Evolutionary conservation across 2,888 invertebrate species (phyloP), one percentile per base, ranked within the genome.

Genomic region (Yponomeuta malinellus): DNA sequence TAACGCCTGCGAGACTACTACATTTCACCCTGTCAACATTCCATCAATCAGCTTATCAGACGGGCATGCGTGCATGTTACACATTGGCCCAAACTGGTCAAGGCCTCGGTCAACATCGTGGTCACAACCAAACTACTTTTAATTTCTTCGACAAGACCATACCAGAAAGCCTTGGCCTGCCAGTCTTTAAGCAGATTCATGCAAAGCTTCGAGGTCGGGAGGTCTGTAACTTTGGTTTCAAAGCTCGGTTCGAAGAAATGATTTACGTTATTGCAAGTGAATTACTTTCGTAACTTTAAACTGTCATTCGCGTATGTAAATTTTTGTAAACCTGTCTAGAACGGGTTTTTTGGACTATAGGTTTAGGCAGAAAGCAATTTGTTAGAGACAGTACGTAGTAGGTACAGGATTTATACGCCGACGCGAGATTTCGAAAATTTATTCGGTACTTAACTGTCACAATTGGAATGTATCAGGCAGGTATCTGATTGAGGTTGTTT

Each of bases 81-180:
- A 74, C 73, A 73, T 72, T 65, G 65, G 10, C 68, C 71, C 77
- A 83, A 76, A 73, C 81, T 77, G 88, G 88, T 81, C 89, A 89
- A 88, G 89, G 89, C 83, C 83, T 76, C 78, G 80, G 82, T 82
- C 82, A 78, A 75, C 52, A 59, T 71, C 48, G 48, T 75, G 78
- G 77, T 77, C 74, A 33, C 52, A 23, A 80, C 78, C 78, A 78
- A 77, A 81, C 83, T 77, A 82, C 83, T 82, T 82, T 82, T 81
- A 79, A 81, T 78, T 78, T 76, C 74, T 74, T 10, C n/a, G 63
- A 63, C 33, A 43, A 66, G 75, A 76, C 71, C 74, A 10, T 23
- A 69, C 69, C 23, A 31, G 48, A 68, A 48, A n/a, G 23, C 43
- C 48, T 68, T 68, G 37, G 15, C 43, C 65, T 10, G 10, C 31